phyloP scores from a whole-genome alignment of 2,888 invertebrate genomes.

The Hesperia comma region DNA sequence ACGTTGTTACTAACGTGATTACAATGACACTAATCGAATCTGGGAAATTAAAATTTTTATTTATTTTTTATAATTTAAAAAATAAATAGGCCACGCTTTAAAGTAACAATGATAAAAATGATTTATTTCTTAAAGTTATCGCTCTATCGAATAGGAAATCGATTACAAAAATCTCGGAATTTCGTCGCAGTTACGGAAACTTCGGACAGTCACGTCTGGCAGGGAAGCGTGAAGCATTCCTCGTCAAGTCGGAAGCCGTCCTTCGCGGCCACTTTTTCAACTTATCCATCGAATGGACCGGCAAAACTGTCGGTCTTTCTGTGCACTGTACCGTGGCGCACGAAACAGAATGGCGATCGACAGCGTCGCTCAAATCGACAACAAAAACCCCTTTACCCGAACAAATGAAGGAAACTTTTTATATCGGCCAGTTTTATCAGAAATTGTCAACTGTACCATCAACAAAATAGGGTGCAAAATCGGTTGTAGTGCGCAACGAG shows the following conservation, averaged over 20 bases:
- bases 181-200: constrained; percentile 9
- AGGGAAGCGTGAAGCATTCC: constrained; percentile 14
- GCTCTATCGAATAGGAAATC: background rate
- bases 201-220: background rate
- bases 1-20: no score
- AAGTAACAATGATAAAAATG: no score
- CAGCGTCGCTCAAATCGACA: constrained; percentile 14
- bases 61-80: no score
- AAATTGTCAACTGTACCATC: background rate
- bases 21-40: no score
- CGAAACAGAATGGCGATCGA: constrained; percentile 17
- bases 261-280: constrained; percentile 45
- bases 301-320: constrained; percentile 19
- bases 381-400: constrained; percentile 30
- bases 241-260: constrained; percentile 40
- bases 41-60: no score
- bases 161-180: background rate
- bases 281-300: constrained; percentile 10
- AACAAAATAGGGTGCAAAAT: background rate
- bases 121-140: background rate
- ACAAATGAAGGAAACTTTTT: constrained; percentile 13
- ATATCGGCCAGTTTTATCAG: background rate
- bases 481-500: background rate
- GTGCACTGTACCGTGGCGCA: constrained; percentile 33
- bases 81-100: no score